Evolutionary conservation across 2,113 vertebrate genomes (phyloP).

Genomic region (Syrrhaptes paradoxus): DNA sequence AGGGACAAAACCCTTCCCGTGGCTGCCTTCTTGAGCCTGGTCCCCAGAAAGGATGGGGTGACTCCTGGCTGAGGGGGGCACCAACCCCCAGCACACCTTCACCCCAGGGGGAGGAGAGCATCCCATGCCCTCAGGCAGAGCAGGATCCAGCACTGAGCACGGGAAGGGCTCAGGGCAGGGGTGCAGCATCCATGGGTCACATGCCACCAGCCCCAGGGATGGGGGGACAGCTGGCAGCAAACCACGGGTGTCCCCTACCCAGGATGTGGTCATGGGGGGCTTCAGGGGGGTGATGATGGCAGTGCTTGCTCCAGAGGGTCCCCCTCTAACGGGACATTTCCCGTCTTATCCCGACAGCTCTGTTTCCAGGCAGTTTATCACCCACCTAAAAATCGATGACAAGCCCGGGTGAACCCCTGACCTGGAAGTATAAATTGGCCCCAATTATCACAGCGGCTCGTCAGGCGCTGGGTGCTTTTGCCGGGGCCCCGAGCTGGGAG

Average conservation of each 20-base stretch:
- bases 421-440: constrained; percentile 67
- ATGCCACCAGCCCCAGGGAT: neutral
- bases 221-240: neutral
- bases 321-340: constrained; percentile 35
- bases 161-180: neutral
- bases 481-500: neutral
- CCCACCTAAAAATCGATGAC: constrained; percentile 65
- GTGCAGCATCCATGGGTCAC: neutral
- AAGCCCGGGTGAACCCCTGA: constrained; percentile 47
- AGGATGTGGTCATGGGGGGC: accelerated
- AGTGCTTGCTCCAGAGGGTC: neutral
- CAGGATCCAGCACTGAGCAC: neutral
- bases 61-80: accelerated
- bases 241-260: neutral
- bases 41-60: neutral
- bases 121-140: neutral
- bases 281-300: accelerated
- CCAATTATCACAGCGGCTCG: constrained; percentile 51
- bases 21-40: neutral
- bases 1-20: neutral
- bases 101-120: accelerated
- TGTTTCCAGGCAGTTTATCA: constrained; percentile 63
- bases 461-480: constrained; percentile 10
- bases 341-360: neutral
- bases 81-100: neutral